phyloP scores from a whole-genome alignment of 2,888 invertebrate species.

The Perithous albicinctus region DNA sequence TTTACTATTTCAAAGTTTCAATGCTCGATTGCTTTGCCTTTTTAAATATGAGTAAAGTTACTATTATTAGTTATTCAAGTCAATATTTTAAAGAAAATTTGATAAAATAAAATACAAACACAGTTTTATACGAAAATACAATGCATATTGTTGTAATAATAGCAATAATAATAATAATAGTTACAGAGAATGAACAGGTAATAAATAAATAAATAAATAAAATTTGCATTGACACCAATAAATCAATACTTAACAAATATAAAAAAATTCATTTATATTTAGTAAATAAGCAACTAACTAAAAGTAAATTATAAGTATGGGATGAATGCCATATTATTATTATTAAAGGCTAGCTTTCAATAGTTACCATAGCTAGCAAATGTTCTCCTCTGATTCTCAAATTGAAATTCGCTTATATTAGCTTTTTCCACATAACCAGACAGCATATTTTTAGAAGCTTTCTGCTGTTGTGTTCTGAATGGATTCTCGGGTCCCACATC shows the following conservation, averaged over 20 bases:
- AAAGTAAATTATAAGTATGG: no score
- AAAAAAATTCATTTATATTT: no score
- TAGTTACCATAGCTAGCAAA: constrained; percentile 94
- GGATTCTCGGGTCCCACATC: constrained; percentile 97
- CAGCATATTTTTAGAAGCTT: constrained; percentile 94
- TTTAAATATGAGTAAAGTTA: no score
- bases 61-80: no score
- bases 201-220: constrained; percentile 16
- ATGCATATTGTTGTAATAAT: no score
- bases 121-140: no score
- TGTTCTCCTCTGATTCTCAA: constrained; percentile 97
- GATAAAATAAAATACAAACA: no score
- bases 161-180: no score
- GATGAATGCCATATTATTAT: not conserved
- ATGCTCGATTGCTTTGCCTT: not conserved
- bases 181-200: not conserved
- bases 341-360: not conserved
- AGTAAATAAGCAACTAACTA: no score
- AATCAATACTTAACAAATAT: not conserved
- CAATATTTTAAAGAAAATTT: no score
- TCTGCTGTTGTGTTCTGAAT: constrained; percentile 95
- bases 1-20: no score
- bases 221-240: not conserved
- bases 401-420: constrained; percentile 98
- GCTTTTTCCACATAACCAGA: constrained; percentile 98